Conservation (phyloP, 2,888 invertebrate genomes). For the Tachina fera region DNA sequence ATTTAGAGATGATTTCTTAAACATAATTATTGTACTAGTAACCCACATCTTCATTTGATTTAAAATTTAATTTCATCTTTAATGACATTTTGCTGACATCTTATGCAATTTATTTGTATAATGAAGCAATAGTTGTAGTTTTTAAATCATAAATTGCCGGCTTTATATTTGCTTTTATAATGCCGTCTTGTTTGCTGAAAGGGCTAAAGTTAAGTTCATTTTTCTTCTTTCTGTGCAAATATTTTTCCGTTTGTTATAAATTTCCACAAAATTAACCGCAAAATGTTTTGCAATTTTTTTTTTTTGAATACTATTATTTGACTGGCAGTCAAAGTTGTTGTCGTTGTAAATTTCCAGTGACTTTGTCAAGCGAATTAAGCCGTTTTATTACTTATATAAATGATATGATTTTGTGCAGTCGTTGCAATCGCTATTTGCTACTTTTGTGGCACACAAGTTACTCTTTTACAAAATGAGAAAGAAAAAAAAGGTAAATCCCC, state of each 20-base stretch:
- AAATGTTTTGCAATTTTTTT: constrained; percentile 11
- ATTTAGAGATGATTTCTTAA: neutral
- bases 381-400: constrained; percentile 63
- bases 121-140: constrained; percentile 11
- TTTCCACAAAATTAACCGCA: constrained; percentile 66
- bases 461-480: neutral
- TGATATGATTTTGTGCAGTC: constrained; percentile 42
- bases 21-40: constrained; percentile 2
- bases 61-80: neutral
- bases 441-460: constrained; percentile 30
- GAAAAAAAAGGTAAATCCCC: constrained; percentile 60
- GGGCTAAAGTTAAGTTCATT: neutral
- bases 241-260: constrained; percentile 52
- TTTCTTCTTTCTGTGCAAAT: constrained; percentile 1
- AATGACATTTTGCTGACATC: neutral
- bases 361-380: constrained; percentile 56
- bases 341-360: neutral
- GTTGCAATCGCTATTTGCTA: constrained; percentile 23
- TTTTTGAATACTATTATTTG: constrained; percentile 9
- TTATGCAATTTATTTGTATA: constrained; percentile 15
- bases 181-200: constrained; percentile 13
- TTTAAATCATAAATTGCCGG: constrained; percentile 35
- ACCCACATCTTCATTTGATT: constrained; percentile 7
- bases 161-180: constrained; percentile 40
- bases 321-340: constrained; percentile 9